Percentiles rank a stretch among this genome's conserved stretches.
Evolutionary conservation across 2,113 vertebrate species (phyloP).

Genomic region (Rhabdomys dilectus): DNA sequence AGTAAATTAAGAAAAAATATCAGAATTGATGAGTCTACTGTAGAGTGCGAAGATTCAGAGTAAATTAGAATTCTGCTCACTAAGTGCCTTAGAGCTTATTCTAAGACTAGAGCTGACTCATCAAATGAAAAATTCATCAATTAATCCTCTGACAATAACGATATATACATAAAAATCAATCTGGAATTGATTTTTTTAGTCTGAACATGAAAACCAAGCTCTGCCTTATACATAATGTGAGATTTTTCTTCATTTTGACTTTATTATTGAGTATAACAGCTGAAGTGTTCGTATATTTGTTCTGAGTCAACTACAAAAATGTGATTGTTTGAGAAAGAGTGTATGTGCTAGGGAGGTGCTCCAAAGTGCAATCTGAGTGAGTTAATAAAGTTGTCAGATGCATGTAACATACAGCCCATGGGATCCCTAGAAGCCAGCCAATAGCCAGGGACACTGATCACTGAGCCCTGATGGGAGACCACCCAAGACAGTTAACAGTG

Average conservation of each 20-base stretch:
- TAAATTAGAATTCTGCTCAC: constrained; percentile 92
- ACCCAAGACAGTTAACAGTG: constrained; percentile 91
- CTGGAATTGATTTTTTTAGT: constrained; percentile 90
- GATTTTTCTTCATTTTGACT: constrained; percentile 90
- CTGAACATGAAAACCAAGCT: constrained; percentile 88
- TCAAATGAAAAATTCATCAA: constrained; percentile 95
- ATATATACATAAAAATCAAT: constrained; percentile 93
- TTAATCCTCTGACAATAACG: constrained; percentile 94
- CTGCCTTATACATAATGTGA: constrained; percentile 87
- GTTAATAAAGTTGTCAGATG: constrained; percentile 98
- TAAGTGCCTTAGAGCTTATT: constrained; percentile 86
- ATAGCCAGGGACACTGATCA: constrained; percentile 90
- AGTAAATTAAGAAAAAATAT: constrained; percentile 79
- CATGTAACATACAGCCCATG: constrained; percentile 89
- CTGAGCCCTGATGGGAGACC: constrained; percentile 94
- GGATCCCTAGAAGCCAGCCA: constrained; percentile 91
- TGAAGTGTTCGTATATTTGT: constrained; percentile 89
- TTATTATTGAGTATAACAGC: constrained; percentile 90
- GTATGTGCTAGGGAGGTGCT: constrained; percentile 80
- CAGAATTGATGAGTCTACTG: constrained; percentile 81
- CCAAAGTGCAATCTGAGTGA: constrained; percentile 77
- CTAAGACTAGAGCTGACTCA: constrained; percentile 86
- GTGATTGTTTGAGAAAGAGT: constrained; percentile 88
- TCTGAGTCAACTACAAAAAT: constrained; percentile 88
- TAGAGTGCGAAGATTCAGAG: constrained; percentile 81